Base-by-base conservation (phyloP, 2,113 vertebrate genomes). In the Bungarus multicinctus region DNA sequence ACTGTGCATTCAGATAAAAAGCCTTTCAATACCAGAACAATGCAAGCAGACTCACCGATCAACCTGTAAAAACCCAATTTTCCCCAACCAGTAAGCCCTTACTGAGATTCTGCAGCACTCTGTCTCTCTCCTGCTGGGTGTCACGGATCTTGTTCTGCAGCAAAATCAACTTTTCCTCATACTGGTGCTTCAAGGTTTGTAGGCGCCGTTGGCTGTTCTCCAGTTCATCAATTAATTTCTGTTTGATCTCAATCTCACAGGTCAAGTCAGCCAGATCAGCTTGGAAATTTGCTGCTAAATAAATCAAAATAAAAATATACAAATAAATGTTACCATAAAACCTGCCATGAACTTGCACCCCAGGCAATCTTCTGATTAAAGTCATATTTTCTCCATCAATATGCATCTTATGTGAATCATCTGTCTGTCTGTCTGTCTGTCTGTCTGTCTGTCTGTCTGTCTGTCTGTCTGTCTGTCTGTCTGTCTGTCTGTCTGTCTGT, bases 171-270 rank as follows among this genome's bases (percentile, higher is more conserved):
- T 99, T 99, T 96, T 99, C 99, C 97, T 99, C 99, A 0, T 99
- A 99, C 96, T 99, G 99, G 94, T 99, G 98, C 97, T 99, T 99
- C 87, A 99, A 98, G 2, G 98, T 99, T 95, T 99, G 98, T 93
- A 99, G 97, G 92, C 99, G 97, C 47, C 98, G 97, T 96, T 99
- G 99, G 97, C 99, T 99, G 97, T 99, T 99, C 97, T 99, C 99
- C 96, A 99, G 97, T 95, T 99, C 99, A 4, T 99, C 99, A 2
- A 99, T 99, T 94, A 99, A 98, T 97, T 98, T 99, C 98, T 99
- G 99, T 94, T 99, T 99, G 98, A 99, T 99, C 97, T 99, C 99
- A 20, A 99, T 99, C 97, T 99, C 99, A 0, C 99, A 99, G 0
- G 98, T 99, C 97, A 99, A 95, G 96, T 99, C 99, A 0, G 99